These are phyloP conservation scores for Catharus fuscescens DNA, from an alignment of 2,113 vertebrate species.

Conservation along the genomic window DNA sequence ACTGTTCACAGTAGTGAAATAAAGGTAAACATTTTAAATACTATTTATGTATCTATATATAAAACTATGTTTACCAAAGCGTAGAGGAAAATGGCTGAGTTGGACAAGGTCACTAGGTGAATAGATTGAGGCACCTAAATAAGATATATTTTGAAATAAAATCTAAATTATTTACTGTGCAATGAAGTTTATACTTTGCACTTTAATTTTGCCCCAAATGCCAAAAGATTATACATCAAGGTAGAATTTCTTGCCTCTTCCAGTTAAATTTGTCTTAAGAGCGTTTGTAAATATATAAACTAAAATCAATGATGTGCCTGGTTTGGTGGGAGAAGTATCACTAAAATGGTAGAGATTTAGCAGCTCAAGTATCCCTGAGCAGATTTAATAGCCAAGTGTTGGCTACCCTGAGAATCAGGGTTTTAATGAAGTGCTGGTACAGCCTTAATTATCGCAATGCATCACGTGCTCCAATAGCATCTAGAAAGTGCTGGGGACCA, in stretches of 20 bases:
- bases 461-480: conserved; percentile 11
- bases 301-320: conserved; percentile 44
- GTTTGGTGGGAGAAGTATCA: conserved; percentile 23
- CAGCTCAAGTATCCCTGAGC: conserved; percentile 5
- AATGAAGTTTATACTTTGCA: conserved; percentile 73
- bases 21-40: conserved; percentile 62
- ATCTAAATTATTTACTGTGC: conserved; percentile 61
- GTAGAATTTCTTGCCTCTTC: conserved; percentile 53
- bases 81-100: conserved; percentile 62
- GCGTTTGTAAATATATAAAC: conserved; percentile 34
- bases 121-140: conserved; percentile 59
- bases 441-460: conserved; percentile 19
- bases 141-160: conserved; percentile 56
- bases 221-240: conserved; percentile 61
- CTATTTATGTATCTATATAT: conserved; percentile 58
- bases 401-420: conserved; percentile 12
- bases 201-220: conserved; percentile 67
- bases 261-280: conserved; percentile 58
- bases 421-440: conserved; percentile 15
- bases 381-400: conserved; percentile 12
- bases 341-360: not conserved
- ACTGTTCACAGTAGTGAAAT: conserved; percentile 46
- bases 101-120: conserved; percentile 57
- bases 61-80: conserved; percentile 66
- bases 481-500: conserved; percentile 18